Evolutionary conservation across 2,888 invertebrate genomes (phyloP).

Genomic region (Fragum whitleyi): DNA sequence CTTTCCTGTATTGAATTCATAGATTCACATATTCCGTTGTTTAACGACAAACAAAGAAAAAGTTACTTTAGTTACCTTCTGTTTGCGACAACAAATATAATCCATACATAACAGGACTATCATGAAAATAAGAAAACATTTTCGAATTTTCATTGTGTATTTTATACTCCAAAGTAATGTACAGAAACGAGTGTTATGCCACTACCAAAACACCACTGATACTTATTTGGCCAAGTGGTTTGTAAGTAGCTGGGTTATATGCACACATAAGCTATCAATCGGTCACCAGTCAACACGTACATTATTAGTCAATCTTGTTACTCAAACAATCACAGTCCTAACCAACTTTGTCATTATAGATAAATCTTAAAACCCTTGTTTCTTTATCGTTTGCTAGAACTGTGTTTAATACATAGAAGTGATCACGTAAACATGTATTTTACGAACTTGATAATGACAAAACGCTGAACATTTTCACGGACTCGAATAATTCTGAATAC

Average conservation of each 20-base stretch:
- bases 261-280: not conserved
- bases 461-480: no score
- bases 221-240: not conserved
- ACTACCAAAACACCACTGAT: not conserved
- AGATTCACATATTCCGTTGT: no score
- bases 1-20: no score
- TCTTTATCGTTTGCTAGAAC: no score
- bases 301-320: slow-evolving; percentile 1
- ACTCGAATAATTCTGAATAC: no score
- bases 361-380: no score
- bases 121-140: not conserved
- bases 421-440: no score
- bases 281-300: not conserved
- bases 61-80: not conserved
- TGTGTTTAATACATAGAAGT: no score
- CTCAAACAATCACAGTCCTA: not conserved
- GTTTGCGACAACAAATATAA: not conserved
- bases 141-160: not conserved
- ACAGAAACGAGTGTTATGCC: not conserved
- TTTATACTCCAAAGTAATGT: not conserved
- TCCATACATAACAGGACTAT: not conserved
- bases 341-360: no score
- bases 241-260: not conserved
- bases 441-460: no score
- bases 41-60: no score